Base-by-base conservation (phyloP, 2,888 invertebrate genomes). In the Teleogryllus oceanicus region DNA sequence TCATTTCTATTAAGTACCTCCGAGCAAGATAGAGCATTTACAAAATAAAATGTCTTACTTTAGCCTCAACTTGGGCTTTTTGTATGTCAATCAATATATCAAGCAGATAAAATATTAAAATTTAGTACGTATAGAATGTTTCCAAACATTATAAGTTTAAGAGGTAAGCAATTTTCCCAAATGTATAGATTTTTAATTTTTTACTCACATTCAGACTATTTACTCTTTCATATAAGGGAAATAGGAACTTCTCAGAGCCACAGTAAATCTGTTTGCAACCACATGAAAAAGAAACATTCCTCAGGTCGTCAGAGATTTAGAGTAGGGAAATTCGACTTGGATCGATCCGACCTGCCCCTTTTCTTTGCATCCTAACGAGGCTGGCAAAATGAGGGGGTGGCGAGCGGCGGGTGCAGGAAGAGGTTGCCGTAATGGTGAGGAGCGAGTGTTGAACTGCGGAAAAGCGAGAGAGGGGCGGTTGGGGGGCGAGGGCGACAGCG, bases 391-490 rank as follows among this genome's bases (percentile, higher is more conserved):
- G 62, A 62, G 62, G 62, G 62, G 62, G 62, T 3, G 0, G 16
- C n/a, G 62, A 13, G 62, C 0, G 62, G 11, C 4, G 16, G 16
- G 16, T 4, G 62, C 62, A 62, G 62, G 62, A 62, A 62, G 62
- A 62, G n/a, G n/a, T n/a, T 62, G 62, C 62, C 62, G 62, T 62
- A 62, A 62, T 62, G 62, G 62, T 62, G 16, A 62, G 62, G 62
- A 13, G 62, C 62, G 62, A 16, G 62, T 62, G 62, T 62, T 62
- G 62, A 62, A 62, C 62, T 62, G 62, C 62, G 62, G 62, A 62
- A 62, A 62, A 62, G 62, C 11, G 51, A 2, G 16, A 51, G 11
- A 8, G 13, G 62, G 2, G 62, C 62, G 62, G n/a, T n/a, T n/a
- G n/a, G n/a, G 13, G 62, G 62, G 37, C 37, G 62, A 16, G n/a